Conservation (phyloP, 1,140 invertebrate species). For the Euura saliciscinereae region DNA sequence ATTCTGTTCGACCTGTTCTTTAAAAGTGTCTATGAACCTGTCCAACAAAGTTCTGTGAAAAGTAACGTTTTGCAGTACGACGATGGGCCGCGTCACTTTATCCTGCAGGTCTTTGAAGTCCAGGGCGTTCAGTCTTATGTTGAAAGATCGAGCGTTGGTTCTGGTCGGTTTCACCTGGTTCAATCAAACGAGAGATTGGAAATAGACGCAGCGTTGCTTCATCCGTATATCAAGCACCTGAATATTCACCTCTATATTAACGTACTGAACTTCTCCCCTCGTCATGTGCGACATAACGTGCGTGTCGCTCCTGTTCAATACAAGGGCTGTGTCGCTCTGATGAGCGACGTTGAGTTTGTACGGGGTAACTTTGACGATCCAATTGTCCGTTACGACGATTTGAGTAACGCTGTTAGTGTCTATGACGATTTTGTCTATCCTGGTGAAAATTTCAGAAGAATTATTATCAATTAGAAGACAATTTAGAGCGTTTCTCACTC, state of each 20-base stretch:
- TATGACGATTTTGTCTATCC: slow-evolving; percentile 78
- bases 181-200: too few relatives aligned
- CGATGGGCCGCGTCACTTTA: slow-evolving; percentile 74
- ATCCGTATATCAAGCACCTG: neutral
- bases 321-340: slow-evolving; percentile 78
- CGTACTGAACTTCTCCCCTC: slow-evolving; percentile 74
- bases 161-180: slow-evolving; percentile 67
- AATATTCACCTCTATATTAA: slow-evolving; percentile 73
- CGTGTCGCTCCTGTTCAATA: slow-evolving; percentile 77
- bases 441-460: slow-evolving; percentile 38
- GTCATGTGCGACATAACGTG: slow-evolving; percentile 70
- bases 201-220: slow-evolving; percentile 9
- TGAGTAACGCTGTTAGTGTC: slow-evolving; percentile 71
- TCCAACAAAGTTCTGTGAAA: slow-evolving; percentile 83
- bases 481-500: slow-evolving; percentile 6
- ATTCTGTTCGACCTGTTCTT: slow-evolving; percentile 76
- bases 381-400: slow-evolving; percentile 82
- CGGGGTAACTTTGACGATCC: slow-evolving; percentile 85
- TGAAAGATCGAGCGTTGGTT: slow-evolving; percentile 63
- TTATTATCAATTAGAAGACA: slow-evolving; percentile 21
- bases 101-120: slow-evolving; percentile 83
- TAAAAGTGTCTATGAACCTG: slow-evolving; percentile 83
- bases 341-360: slow-evolving; percentile 78
- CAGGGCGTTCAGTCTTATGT: slow-evolving; percentile 75
- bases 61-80: slow-evolving; percentile 77